Conservation (phyloP, 2,888 invertebrate genomes). For the Caenorhabditis drosophilae region DNA sequence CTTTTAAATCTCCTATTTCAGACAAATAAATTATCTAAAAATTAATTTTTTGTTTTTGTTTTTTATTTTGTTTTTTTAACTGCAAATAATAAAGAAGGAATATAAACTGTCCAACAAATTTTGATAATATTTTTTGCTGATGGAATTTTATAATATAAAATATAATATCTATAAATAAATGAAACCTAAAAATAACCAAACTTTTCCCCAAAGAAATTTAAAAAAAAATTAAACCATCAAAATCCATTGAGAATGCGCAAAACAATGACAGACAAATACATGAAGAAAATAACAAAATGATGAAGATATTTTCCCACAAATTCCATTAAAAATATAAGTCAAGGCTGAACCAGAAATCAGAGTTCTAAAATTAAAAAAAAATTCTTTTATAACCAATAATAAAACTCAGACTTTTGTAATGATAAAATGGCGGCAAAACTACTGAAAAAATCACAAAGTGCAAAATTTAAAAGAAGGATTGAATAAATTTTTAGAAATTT, state of each 20-base stretch:
- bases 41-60: not conserved
- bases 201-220: no score
- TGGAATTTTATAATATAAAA: conserved; percentile 10
- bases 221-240: no score
- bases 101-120: conserved; percentile 7
- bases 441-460: conserved; percentile 19
- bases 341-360: conserved; percentile 17
- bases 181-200: no score
- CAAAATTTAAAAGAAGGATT: conserved; percentile 18
- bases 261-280: conserved; percentile 17
- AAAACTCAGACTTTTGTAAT: conserved; percentile 8
- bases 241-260: conserved; percentile 26
- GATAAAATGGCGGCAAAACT: conserved; percentile 12
- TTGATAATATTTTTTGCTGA: conserved; percentile 7
- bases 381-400: no score
- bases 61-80: not conserved
- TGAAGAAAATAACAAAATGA: conserved; percentile 25
- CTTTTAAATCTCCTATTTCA: conserved; percentile 9
- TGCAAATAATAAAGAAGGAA: conserved; percentile 10
- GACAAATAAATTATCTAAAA: conserved; percentile 10
- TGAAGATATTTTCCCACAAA: conserved; percentile 11
- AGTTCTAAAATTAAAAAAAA: conserved; percentile 11
- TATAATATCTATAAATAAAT: conserved; percentile 21
- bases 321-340: conserved; percentile 20
- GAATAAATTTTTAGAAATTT: conserved; percentile 12